Evolutionary conservation across 2,113 vertebrate species (phyloP).

Genomic region (Daubentonia madagascariensis): DNA sequence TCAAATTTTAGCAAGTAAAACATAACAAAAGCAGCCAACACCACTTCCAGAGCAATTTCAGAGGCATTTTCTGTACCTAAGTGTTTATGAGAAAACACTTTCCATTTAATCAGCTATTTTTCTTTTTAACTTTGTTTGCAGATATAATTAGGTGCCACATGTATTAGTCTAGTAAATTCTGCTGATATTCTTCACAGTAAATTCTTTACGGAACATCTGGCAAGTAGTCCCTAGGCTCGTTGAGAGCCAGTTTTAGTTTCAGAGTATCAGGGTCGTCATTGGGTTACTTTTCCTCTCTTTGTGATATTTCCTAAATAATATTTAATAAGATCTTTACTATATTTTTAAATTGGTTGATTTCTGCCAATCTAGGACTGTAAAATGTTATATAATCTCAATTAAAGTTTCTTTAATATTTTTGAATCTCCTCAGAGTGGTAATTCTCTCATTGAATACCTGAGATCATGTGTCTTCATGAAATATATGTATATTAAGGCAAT

Average conservation of each 20-base stretch:
- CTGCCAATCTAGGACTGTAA: background rate
- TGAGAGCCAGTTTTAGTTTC: background rate
- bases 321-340: background rate
- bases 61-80: background rate
- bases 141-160: background rate
- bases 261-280: background rate
- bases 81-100: background rate
- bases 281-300: background rate
- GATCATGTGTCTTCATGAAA: background rate
- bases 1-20: background rate
- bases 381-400: background rate
- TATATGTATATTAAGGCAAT: background rate
- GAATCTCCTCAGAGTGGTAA: background rate
- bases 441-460: background rate
- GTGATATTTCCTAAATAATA: background rate
- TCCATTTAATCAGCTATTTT: background rate
- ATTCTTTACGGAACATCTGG: background rate
- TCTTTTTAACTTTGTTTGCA: background rate
- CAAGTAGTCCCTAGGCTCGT: background rate
- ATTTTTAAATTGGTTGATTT: background rate
- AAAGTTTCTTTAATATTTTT: background rate
- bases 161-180: background rate
- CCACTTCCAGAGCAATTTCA: background rate
- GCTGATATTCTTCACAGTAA: background rate
- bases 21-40: background rate